phyloP scores from a whole-genome alignment of 2,113 vertebrate genomes.

The Illadopsis cleaveri region DNA sequence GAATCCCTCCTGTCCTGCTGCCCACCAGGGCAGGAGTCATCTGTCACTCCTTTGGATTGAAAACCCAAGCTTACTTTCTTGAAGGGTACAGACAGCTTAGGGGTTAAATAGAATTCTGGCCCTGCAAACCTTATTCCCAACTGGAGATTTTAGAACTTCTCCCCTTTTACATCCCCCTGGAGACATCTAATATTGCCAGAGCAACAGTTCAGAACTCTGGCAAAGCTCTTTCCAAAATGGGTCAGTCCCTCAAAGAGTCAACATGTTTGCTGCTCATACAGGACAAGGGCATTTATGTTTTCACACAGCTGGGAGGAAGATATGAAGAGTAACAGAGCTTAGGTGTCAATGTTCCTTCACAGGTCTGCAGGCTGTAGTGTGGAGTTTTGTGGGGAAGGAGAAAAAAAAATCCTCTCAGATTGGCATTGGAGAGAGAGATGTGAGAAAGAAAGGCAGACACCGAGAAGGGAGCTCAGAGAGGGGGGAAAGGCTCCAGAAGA shows the following conservation, averaged over 20 bases:
- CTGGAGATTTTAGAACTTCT: background rate
- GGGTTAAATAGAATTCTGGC: background rate
- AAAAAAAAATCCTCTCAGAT: background rate
- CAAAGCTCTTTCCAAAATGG: background rate
- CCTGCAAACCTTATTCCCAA: background rate
- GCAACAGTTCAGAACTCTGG: background rate
- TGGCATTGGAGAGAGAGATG: background rate
- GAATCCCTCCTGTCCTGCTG: background rate
- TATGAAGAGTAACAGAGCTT: background rate
- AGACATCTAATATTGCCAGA: background rate
- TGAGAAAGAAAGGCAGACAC: background rate
- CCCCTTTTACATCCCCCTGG: background rate
- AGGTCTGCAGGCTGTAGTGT: background rate
- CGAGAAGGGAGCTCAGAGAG: background rate
- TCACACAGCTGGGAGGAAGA: background rate
- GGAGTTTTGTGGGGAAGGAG: background rate
- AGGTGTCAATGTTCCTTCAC: background rate
- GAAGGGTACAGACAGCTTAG: background rate
- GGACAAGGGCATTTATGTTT: background rate
- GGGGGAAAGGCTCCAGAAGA: background rate
- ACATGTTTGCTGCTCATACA: background rate
- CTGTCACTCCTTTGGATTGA: background rate
- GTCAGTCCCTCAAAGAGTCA: background rate
- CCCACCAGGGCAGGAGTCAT: background rate
- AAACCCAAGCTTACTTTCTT: background rate